phyloP scores from a whole-genome alignment of 2,797 vertebrate genomes.

The Antrozous pallidus region DNA sequence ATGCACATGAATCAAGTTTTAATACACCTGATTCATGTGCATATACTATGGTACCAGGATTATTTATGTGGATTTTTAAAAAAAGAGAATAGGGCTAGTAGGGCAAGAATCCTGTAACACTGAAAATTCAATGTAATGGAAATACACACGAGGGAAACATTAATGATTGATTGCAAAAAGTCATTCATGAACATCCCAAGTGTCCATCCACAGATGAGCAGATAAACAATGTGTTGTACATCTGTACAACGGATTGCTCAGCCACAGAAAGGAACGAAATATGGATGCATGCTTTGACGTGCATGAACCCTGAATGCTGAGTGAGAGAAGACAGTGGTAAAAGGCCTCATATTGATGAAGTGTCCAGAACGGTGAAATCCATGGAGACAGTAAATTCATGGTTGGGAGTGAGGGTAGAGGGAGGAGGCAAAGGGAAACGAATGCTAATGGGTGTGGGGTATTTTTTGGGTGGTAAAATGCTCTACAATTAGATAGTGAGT shows the following conservation, averaged over 20 bases:
- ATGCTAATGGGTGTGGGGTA: background rate
- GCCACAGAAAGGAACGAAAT: background rate
- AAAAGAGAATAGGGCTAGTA: slow-evolving; percentile 70
- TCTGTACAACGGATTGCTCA: background rate
- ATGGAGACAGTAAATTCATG: background rate
- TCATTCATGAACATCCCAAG: background rate
- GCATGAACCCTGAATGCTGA: background rate
- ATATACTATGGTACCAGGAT: slow-evolving; percentile 54
- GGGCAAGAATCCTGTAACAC: slow-evolving; percentile 73
- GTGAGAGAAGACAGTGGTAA: background rate
- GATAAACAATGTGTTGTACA: background rate
- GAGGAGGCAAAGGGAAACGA: background rate
- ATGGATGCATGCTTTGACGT: accelerated
- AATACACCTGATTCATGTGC: too few relatives aligned
- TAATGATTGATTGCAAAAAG: background rate
- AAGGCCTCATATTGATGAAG: background rate
- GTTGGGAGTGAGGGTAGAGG: background rate
- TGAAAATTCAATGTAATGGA: slow-evolving; percentile 77
- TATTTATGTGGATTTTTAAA: slow-evolving; percentile 56
- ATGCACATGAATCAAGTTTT: slow-evolving; percentile 64
- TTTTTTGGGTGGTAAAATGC: background rate
- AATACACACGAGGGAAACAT: slow-evolving; percentile 3
- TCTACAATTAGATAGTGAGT: background rate
- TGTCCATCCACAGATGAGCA: background rate
- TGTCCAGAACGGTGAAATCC: background rate